Conservation (phyloP, 2,113 vertebrate species). For the Thomomys bottae region DNA sequence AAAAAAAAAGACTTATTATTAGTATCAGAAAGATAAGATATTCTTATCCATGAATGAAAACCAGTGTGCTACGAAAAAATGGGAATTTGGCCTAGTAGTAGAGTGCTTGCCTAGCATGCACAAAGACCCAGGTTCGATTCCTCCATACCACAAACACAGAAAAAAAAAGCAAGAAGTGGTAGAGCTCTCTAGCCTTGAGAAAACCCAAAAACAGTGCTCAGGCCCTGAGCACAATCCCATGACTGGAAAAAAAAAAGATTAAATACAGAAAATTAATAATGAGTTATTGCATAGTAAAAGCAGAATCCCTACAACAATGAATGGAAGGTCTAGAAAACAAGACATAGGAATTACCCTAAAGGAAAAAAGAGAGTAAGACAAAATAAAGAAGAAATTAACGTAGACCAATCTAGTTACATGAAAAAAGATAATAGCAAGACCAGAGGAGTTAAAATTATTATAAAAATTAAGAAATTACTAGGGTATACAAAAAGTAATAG, state of each 20-base stretch:
- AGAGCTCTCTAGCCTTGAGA: too few relatives aligned
- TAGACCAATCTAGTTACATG: not conserved
- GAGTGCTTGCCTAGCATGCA: too few relatives aligned
- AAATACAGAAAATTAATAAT: not conserved
- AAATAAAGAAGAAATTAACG: not conserved
- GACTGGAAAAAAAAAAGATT: too few relatives aligned
- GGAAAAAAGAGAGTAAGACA: slow-evolving; percentile 11
- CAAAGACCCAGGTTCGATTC: too few relatives aligned
- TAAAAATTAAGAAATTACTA: slow-evolving; percentile 37
- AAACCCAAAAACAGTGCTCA: too few relatives aligned
- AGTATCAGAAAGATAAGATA: slow-evolving; percentile 15
- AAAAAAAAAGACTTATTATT: not conserved
- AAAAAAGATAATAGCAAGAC: slow-evolving; percentile 35
- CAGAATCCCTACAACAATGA: not conserved
- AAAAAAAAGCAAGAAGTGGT: too few relatives aligned
- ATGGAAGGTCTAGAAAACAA: not conserved
- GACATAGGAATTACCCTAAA: slow-evolving; percentile 21
- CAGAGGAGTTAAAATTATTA: slow-evolving; percentile 1
- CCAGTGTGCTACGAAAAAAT: not conserved
- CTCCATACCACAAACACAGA: too few relatives aligned
- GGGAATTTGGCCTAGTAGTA: too few relatives aligned
- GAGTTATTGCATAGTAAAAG: slow-evolving; percentile 26
- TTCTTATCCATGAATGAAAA: slow-evolving; percentile 1
- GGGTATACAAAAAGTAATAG: too few relatives aligned
- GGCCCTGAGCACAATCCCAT: too few relatives aligned